Base-by-base conservation (phyloP, 2,113 vertebrate species). In the Phaetusa simplex region DNA sequence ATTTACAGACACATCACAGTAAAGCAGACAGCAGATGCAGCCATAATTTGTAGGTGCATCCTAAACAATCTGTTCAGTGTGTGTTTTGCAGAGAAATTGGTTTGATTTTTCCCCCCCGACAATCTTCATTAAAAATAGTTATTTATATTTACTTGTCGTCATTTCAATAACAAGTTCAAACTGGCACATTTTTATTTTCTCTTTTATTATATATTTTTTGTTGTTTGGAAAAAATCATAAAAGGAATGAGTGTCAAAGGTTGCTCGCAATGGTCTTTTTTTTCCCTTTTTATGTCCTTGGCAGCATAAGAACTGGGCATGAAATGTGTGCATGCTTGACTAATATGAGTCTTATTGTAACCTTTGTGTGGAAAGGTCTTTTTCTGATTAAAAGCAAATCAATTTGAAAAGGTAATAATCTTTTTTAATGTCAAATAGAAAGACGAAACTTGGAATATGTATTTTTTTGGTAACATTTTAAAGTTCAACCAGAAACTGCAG, bases 321-420 rank as follows among this genome's bases (percentile, higher is more conserved):
- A 94, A 93, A 94, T 34, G 14, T 43, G 47, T 89, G 20, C 62
- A 78, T 85, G 82, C 70, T 77, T 87, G 93, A 74, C 86, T 96
- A 95, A 94, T 92, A 84, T 1, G 10, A 84, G 53, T 90, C 34
- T 94, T 93, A 96, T 53, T 61, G 34, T 65, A 96, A 90, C 66
- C 87, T 97, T 94, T 95, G 70, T 94, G 72, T 80, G 64, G 43
- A 95, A 93, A 96, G 89, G 93, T 94, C 95, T 91, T 85, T 89
- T 95, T 88, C 66, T 92, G 84, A 96, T 95, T 96, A 97, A 96
- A 95, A 93, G 82, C 38, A 95, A 97, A 96, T 91, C 87, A 94
- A 95, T 97, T 97, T 97, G 95, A 94, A 95, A 96, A 92, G 76
- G 77, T 84, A 95, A 95, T 97, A 86, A 96, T 90, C 3, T 77